Percentiles rank a stretch among this genome's conserved stretches.
phyloP scores from a whole-genome alignment of 2,888 invertebrate genomes.

The Apoderus coryli region DNA sequence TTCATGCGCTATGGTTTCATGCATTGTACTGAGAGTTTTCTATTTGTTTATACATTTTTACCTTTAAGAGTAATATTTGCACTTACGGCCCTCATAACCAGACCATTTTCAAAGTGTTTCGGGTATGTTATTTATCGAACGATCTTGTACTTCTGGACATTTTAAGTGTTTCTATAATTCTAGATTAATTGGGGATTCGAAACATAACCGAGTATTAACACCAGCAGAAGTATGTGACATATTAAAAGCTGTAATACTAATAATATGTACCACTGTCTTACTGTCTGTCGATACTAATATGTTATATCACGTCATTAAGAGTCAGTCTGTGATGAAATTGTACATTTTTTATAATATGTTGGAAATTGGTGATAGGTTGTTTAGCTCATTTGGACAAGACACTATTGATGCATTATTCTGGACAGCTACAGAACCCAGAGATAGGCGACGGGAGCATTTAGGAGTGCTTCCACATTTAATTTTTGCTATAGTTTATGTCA shows the following conservation, averaged over 20 bases:
- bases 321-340: slow-evolving; percentile 96
- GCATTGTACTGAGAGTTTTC: slow-evolving; percentile 93
- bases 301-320: slow-evolving; percentile 93
- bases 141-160: too few species aligned
- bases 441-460: slow-evolving; percentile 65
- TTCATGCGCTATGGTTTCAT: slow-evolving; percentile 90
- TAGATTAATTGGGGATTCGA: slow-evolving; percentile 23
- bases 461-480: slow-evolving; percentile 80
- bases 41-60: slow-evolving; percentile 94
- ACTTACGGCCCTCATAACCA: slow-evolving; percentile 61
- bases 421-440: slow-evolving; percentile 93
- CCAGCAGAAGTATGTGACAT: slow-evolving; percentile 94
- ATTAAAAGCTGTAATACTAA: slow-evolving; percentile 78
- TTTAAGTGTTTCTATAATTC: too few species aligned
- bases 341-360: slow-evolving; percentile 99
- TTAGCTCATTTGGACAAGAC: slow-evolving; percentile 96
- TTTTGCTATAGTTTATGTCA: slow-evolving; percentile 87
- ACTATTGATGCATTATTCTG: slow-evolving; percentile 95
- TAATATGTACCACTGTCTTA: slow-evolving; percentile 70
- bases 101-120: slow-evolving; percentile 59
- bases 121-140: slow-evolving; percentile 39
- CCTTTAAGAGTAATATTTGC: slow-evolving; percentile 85
- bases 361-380: slow-evolving; percentile 90
- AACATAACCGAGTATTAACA: slow-evolving; percentile 48
- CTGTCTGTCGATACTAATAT: slow-evolving; percentile 93